A percentile compares a stretch with the other conserved stretches of the same genome.
These are phyloP conservation scores for Leucoraja erinaceus DNA, from an alignment of 2,113 vertebrate genomes.

Conservation along the genomic window DNA sequence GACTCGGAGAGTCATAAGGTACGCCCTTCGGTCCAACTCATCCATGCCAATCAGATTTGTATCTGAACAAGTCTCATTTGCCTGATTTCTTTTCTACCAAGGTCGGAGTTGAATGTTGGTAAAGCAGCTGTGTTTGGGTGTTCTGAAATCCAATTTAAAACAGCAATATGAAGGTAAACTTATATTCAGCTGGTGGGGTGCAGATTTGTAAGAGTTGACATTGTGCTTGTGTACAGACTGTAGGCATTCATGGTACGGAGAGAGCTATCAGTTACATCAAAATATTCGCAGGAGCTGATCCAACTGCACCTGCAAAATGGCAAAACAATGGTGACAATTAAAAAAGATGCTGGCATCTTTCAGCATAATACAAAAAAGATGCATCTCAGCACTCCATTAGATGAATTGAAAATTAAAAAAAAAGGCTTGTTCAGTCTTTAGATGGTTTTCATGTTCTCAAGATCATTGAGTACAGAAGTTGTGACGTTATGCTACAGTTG, in stretches of 20 bases:
- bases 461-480: too few species aligned
- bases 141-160: constrained; percentile 12
- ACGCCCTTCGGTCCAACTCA: too few species aligned
- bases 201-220: background rate
- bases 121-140: background rate
- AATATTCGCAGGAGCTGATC: background rate
- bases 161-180: background rate
- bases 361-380: background rate
- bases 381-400: too few species aligned
- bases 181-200: background rate
- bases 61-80: background rate
- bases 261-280: background rate
- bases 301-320: background rate
- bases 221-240: background rate
- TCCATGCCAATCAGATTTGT: background rate
- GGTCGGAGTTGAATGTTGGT: background rate
- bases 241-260: background rate
- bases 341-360: background rate
- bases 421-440: background rate
- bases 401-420: background rate
- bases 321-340: background rate
- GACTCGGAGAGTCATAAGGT: too few species aligned
- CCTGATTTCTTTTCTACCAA: background rate
- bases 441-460: too few species aligned
- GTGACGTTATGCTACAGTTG: too few species aligned